Evolutionary conservation across 2,888 invertebrate species (phyloP), one percentile per base, ranked within the genome.

Genomic region (Nemotelus pantherinus): DNA sequence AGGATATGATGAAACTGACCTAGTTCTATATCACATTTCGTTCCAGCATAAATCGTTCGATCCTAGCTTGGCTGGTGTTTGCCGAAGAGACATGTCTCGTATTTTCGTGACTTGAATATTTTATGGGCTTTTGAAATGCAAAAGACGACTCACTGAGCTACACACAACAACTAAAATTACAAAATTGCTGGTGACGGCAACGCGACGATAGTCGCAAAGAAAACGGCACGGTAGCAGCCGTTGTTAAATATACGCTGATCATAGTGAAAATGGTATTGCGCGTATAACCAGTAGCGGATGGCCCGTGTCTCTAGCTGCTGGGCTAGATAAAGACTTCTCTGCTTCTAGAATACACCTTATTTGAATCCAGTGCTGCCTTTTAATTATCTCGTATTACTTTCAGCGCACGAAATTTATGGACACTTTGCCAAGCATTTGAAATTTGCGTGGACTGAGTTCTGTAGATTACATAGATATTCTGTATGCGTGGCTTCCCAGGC

Each of bases 1-100:
- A 67, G 67, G 67, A 67, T 70, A 70, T 70, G 70, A 70, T 70
- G 70, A 70, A 70, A 70, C 70, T 70, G 70, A 70, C 70, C 70
- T 70, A 70, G 70, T 55, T 70, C 53, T 70, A 53, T 41, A 55
- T 67, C 44, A 53, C 70, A 55, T 70, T 70, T 55, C 53, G 53
- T 70, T 70, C 47, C 64, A 44, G 41, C n/a, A 47, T 39, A 67
- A 43, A 53, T 47, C n/a, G 25, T 41, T 60, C 60, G 3, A 41
- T 39, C 60, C 60, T 43, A 60, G 41, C 60, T 25, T 60, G 60
- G 25, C 25, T 25, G 25, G 25, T 25, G 25, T 25, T 25, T 25
- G 25, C 25, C 25, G 60, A 60, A 39, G 60, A 10, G 60, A 60
- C 60, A 39, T 60, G 60, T 60, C 60, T 60, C 60, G 60, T 60